Percentiles rank a stretch among this genome's conserved stretches.
These are phyloP conservation scores for Eunapius fragilis DNA, from an alignment of 37 sponge, comb jelly and placozoan genomes.

Conservation along the genomic window DNA sequence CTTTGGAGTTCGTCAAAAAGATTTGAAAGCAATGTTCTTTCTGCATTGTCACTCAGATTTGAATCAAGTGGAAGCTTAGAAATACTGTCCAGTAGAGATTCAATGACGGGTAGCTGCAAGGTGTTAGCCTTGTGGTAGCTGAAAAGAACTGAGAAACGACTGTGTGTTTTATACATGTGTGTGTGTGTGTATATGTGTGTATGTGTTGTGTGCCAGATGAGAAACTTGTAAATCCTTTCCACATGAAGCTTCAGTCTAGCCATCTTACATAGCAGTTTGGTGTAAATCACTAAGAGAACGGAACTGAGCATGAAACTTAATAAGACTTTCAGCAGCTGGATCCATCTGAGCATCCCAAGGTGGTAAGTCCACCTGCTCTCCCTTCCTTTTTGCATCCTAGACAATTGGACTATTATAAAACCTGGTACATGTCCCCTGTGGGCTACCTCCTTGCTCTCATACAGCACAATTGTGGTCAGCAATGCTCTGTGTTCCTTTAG, in stretches of 20 bases:
- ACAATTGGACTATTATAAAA: no score
- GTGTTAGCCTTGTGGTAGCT: background rate
- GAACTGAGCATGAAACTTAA: background rate
- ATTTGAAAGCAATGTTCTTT: background rate
- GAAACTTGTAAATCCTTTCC: background rate
- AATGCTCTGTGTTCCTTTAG: background rate
- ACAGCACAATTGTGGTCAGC: background rate
- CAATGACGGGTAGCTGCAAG: background rate
- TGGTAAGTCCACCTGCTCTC: background rate
- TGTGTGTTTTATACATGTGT: no score
- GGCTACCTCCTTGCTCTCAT: background rate
- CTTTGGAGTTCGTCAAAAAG: background rate
- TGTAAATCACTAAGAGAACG: background rate
- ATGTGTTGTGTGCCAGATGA: background rate
- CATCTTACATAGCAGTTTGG: background rate
- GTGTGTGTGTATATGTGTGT: no score
- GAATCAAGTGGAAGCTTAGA: background rate
- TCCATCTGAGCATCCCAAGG: background rate
- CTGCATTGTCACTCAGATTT: background rate
- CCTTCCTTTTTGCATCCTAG: background rate
- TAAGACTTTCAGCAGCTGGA: background rate
- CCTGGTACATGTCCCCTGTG: no score
- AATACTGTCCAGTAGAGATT: background rate
- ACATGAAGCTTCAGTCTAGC: background rate
- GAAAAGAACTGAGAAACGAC: background rate